These are phyloP conservation scores for Pseudanteris insignis DNA, from an alignment of 2,888 invertebrate genomes.

Conservation along the genomic window DNA sequence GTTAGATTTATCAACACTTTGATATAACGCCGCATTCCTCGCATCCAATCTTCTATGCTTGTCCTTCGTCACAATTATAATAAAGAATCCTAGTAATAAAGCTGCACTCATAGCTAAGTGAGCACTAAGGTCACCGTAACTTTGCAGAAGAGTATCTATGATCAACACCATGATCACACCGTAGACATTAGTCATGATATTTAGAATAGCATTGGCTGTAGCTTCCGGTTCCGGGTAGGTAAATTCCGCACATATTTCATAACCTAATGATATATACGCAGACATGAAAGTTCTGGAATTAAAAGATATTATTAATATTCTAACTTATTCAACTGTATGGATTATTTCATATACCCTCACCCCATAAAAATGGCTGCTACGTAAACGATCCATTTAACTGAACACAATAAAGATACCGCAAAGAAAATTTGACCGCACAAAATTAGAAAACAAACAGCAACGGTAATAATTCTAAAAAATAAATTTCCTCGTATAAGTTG, in stretches of 20 bases:
- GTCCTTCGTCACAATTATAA: conserved; percentile 57
- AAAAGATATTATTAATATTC: not conserved
- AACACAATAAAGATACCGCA: conserved; percentile 49
- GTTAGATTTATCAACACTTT: conserved; percentile 10
- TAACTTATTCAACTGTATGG: too few species aligned
- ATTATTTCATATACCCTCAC: too few species aligned
- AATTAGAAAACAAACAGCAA: conserved; percentile 55
- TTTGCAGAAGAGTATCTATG: conserved; percentile 56
- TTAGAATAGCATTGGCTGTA: conserved; percentile 75
- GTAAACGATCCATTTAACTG: conserved; percentile 58
- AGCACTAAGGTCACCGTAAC: conserved; percentile 59
- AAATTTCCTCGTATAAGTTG: too few species aligned
- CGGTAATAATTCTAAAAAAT: conserved; percentile 70
- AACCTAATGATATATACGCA: conserved; percentile 77
- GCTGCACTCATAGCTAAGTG: conserved; percentile 57
- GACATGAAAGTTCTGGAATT: conserved; percentile 76
- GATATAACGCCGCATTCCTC: conserved; percentile 38
- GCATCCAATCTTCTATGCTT: conserved; percentile 58
- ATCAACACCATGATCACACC: conserved; percentile 57
- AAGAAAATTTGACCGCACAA: conserved; percentile 58
- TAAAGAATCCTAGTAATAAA: conserved; percentile 56
- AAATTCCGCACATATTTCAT: conserved; percentile 78
- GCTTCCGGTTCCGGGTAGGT: conserved; percentile 79
- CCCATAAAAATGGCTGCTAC: conserved; percentile 53
- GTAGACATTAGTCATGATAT: conserved; percentile 67